Conservation (phyloP, 1,140 invertebrate species). For the Drosophila rhopaloa region DNA sequence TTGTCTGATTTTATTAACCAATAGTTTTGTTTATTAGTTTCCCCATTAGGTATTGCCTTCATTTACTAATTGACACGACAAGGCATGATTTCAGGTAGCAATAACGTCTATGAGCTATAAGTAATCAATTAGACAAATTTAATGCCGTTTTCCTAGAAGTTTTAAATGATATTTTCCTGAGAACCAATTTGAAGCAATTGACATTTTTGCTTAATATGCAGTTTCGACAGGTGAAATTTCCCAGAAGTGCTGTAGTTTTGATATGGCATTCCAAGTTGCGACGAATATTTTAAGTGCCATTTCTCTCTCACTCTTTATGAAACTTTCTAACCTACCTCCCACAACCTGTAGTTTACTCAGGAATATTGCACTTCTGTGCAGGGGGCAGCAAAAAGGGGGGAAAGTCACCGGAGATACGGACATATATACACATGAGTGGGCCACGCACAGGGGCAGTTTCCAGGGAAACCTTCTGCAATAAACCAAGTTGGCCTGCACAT, state of each 20-base stretch:
- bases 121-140: not conserved
- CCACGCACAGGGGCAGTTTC: conserved; percentile 6
- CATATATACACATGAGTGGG: not conserved
- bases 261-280: not conserved
- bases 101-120: not conserved
- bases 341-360: not conserved
- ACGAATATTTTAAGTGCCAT: not conserved
- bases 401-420: not conserved
- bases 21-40: not conserved
- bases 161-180: not conserved
- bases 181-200: not conserved
- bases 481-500: not conserved
- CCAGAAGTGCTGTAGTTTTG: not conserved
- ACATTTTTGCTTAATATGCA: not conserved
- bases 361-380: conserved; percentile 8
- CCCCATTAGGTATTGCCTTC: not conserved
- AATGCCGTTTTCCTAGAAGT: not conserved
- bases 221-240: not conserved
- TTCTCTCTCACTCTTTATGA: not conserved
- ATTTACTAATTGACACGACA: not conserved
- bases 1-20: too few species aligned
- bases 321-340: not conserved
- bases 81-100: not conserved
- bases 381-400: not conserved
- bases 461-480: not conserved